phyloP scores from a whole-genome alignment of 2,888 invertebrate genomes.

The Scrobipalpa costella region DNA sequence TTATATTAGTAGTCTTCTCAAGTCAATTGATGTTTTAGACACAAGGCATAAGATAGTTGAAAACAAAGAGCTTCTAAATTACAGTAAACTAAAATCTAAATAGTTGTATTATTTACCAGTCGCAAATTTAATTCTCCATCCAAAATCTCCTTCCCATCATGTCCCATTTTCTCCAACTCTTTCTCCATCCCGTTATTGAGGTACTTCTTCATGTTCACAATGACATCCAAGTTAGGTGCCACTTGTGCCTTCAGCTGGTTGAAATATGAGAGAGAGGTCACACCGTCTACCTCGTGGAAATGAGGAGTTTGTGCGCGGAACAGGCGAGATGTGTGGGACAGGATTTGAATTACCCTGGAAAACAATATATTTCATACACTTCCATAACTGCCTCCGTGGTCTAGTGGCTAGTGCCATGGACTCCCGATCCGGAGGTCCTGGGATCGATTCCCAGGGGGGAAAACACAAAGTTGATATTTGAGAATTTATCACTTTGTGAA shows the following conservation, averaged over 20 bases:
- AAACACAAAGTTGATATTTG: too few relatives aligned
- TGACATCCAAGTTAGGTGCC: slow-evolving; percentile 54
- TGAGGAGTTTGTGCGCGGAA: slow-evolving; percentile 62
- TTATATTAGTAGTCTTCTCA: not conserved
- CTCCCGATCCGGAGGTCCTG: too few relatives aligned
- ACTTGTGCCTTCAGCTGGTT: slow-evolving; percentile 49
- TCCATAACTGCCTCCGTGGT: not conserved
- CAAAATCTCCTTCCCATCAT: slow-evolving; percentile 43
- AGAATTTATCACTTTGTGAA: too few relatives aligned
- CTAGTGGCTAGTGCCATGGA: too few relatives aligned
- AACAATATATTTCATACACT: not conserved
- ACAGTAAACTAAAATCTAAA: too few relatives aligned
- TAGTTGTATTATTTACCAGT: slow-evolving; percentile 34
- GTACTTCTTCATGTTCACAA: slow-evolving; percentile 48
- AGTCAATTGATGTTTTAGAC: too few relatives aligned
- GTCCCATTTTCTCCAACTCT: slow-evolving; percentile 39
- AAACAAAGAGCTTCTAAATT: too few relatives aligned
- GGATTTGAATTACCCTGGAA: slow-evolving; percentile 57
- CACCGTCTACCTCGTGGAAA: slow-evolving; percentile 59
- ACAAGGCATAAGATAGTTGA: too few relatives aligned
- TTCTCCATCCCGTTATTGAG: slow-evolving; percentile 36
- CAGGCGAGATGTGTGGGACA: slow-evolving; percentile 53
- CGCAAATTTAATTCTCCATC: slow-evolving; percentile 55
- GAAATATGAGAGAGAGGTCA: slow-evolving; percentile 53
- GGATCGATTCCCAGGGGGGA: too few relatives aligned